Conservation (phyloP, 1,140 invertebrate genomes). For the Belonocnema kinseyi region DNA sequence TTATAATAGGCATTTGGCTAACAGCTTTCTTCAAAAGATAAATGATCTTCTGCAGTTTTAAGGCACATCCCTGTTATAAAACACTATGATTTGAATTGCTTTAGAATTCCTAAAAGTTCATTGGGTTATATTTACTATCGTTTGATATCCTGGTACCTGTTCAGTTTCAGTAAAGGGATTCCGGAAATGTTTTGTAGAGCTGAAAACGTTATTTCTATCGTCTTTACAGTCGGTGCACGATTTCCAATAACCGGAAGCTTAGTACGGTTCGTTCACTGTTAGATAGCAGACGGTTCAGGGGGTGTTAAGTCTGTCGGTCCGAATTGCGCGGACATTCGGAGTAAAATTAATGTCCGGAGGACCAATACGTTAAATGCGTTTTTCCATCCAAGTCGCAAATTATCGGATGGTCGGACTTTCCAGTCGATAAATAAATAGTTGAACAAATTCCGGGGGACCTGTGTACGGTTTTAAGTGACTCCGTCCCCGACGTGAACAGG, state of each 20-base stretch:
- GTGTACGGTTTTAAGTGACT: conserved; percentile 2
- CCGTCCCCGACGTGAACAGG: neutral
- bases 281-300: neutral
- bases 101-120: neutral
- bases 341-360: conserved; percentile 1
- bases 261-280: neutral
- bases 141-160: conserved; percentile 5
- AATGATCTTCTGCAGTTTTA: neutral
- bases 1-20: neutral
- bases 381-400: neutral
- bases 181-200: conserved; percentile 22
- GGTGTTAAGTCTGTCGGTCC: neutral
- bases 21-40: neutral
- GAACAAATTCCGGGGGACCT: neutral
- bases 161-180: neutral
- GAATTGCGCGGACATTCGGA: neutral
- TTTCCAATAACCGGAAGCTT: conserved; percentile 29
- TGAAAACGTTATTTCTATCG: conserved; percentile 21
- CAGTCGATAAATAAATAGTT: conserved; percentile 23
- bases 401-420: conserved; percentile 8
- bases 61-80: neutral
- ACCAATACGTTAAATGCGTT: conserved; percentile 2
- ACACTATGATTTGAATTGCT: neutral
- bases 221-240: conserved; percentile 28
- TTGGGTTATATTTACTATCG: conserved; percentile 6